phyloP scores from a whole-genome alignment of 2,888 invertebrate species.

The Anagyrus pseudococci region DNA sequence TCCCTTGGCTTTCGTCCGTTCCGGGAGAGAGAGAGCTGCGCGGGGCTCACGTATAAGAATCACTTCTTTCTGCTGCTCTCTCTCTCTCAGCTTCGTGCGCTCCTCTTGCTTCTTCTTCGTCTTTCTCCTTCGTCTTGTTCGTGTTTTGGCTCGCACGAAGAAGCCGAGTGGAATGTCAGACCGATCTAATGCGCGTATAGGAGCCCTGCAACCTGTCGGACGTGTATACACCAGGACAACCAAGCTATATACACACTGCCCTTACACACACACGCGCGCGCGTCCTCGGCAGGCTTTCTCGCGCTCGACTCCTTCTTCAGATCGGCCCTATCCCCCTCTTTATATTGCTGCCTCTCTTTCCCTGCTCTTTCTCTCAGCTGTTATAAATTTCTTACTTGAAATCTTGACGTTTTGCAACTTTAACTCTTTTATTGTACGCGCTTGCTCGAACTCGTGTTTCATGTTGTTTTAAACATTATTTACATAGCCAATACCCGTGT shows the following conservation, averaged over 20 bases:
- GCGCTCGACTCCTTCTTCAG: too few species aligned
- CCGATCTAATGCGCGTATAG: conserved; percentile 30
- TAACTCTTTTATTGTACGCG: conserved; percentile 25
- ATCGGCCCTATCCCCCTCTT: conserved; percentile 14
- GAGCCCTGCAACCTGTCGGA: conserved; percentile 48
- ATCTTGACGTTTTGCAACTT: conserved; percentile 27
- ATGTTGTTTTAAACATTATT: too few species aligned
- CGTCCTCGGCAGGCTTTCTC: conserved; percentile 8
- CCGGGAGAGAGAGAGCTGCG: too few species aligned
- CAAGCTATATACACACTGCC: conserved; percentile 17
- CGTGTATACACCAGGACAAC: conserved; percentile 42
- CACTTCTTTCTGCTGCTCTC: conserved; percentile 21
- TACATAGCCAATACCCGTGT: too few species aligned
- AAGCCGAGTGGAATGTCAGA: conserved; percentile 53
- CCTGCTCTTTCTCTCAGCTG: neutral
- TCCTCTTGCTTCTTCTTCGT: conserved; percentile 2
- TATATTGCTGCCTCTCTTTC: neutral
- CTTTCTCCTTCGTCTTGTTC: neutral
- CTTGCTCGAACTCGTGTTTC: conserved; percentile 15
- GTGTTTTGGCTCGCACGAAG: conserved; percentile 42
- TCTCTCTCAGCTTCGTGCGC: conserved; percentile 1
- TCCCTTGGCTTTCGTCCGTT: conserved; percentile 25
- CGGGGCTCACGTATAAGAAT: conserved; percentile 15
- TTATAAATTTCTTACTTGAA: conserved; percentile 36
- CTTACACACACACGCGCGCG: too few species aligned